These are phyloP conservation scores for Trissoscelio sp. DNA, from an alignment of 2,888 invertebrate genomes.

Conservation along the genomic window DNA sequence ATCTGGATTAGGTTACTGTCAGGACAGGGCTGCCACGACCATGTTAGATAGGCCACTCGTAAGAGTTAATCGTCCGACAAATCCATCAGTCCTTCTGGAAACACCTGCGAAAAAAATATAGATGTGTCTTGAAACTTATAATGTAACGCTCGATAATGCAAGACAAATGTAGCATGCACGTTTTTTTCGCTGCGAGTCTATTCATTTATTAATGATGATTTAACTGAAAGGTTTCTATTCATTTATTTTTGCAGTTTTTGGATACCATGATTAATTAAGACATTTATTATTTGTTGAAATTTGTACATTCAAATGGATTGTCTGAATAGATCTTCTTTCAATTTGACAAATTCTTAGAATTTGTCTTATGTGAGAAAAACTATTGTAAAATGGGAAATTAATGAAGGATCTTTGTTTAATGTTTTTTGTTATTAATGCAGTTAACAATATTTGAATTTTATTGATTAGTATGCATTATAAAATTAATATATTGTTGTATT, in stretches of 20 bases:
- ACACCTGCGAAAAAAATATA: constrained; percentile 53
- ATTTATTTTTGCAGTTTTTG: not conserved
- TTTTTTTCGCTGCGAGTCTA: too few species aligned
- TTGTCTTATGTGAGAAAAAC: constrained; percentile 34
- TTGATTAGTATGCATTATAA: too few species aligned
- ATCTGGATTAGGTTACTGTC: constrained; percentile 75
- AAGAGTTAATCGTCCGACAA: constrained; percentile 64
- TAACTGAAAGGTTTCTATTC: not conserved
- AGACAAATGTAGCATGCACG: too few species aligned
- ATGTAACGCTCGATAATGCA: too few species aligned
- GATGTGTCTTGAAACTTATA: constrained; percentile 15
- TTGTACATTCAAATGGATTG: constrained; percentile 32
- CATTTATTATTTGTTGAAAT: constrained; percentile 36
- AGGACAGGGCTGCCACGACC: constrained; percentile 57
- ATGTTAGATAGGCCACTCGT: constrained; percentile 58
- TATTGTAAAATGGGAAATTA: constrained; percentile 29
- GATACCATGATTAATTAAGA: constrained; percentile 43
- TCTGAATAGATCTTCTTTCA: constrained; percentile 10
- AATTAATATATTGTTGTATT: too few species aligned
- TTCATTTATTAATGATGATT: too few species aligned
- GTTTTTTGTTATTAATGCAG: constrained; percentile 27
- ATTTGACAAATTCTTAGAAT: constrained; percentile 41
- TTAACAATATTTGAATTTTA: too few species aligned
- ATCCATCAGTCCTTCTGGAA: constrained; percentile 58
- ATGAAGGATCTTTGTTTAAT: constrained; percentile 24